These are phyloP conservation scores for Muschampia plurimacula DNA, from an alignment of 2,888 invertebrate genomes.

Conservation along the genomic window DNA sequence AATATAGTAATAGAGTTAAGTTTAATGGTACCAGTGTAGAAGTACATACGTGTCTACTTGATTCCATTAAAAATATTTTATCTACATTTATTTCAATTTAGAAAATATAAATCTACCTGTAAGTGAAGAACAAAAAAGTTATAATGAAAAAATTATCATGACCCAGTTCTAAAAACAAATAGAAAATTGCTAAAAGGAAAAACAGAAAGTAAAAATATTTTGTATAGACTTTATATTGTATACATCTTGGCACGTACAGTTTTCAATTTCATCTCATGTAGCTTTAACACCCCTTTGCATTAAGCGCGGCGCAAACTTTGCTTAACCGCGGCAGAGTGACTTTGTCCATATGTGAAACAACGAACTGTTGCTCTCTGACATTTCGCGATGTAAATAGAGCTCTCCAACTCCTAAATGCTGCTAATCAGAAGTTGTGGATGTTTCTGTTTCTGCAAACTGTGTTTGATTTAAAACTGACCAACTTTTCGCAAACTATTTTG, in stretches of 20 bases:
- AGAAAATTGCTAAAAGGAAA: no score
- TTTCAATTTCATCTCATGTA: constrained; percentile 7
- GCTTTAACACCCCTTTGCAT: constrained; percentile 14
- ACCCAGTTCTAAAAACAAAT: no score
- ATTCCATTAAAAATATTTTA: no score
- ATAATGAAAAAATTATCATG: no score
- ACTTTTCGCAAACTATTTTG: constrained; percentile 18
- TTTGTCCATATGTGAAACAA: constrained; percentile 35
- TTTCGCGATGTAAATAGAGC: constrained; percentile 38
- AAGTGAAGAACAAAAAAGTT: background rate
- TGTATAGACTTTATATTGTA: no score
- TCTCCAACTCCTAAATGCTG: constrained; percentile 39
- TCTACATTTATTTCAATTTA: constrained; percentile 1
- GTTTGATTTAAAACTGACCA: constrained; percentile 36
- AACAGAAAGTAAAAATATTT: no score
- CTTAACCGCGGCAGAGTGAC: constrained; percentile 7
- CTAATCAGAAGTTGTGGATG: constrained; percentile 40
- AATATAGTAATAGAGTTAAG: no score
- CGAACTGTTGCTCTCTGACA: constrained; percentile 39
- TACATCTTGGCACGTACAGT: background rate
- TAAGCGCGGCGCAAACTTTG: constrained; percentile 25
- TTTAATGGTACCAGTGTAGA: no score
- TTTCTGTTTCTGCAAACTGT: constrained; percentile 31
- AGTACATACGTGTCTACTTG: no score
- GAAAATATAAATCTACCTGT: background rate